These are phyloP conservation scores for Athalia rosae DNA, from an alignment of 2,888 invertebrate species.

Conservation along the genomic window DNA sequence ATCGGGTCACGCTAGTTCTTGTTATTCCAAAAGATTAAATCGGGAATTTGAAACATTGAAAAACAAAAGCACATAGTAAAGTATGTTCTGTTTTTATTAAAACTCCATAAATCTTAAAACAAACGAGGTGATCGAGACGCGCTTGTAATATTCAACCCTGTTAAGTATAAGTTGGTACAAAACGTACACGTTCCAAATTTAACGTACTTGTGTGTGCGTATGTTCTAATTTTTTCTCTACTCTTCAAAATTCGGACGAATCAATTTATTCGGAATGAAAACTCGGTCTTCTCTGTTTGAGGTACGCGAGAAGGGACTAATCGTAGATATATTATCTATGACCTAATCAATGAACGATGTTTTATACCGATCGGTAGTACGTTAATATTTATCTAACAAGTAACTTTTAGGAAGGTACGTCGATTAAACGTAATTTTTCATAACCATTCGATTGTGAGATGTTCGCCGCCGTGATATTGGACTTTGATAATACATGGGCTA, in stretches of 20 bases:
- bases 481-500: slow-evolving; percentile 24
- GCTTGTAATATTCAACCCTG: background rate
- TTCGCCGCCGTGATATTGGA: background rate
- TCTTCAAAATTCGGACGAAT: slow-evolving; percentile 13
- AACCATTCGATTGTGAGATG: slow-evolving; percentile 31
- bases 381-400: background rate
- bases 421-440: slow-evolving; percentile 26
- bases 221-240: background rate
- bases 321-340: no score
- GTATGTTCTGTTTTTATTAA: background rate
- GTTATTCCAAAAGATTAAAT: background rate
- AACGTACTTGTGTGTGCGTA: no score
- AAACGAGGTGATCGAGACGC: background rate
- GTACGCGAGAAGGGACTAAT: background rate
- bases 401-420: background rate
- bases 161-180: background rate
- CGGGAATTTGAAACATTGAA: background rate
- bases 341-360: background rate
- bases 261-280: slow-evolving; percentile 17
- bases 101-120: background rate
- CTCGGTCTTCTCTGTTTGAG: background rate
- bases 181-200: no score
- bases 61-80: background rate
- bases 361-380: background rate
- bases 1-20: background rate